Evolutionary conservation across 37 sponge, comb jelly and placozoan genomes (phyloP).

Genomic region (Spongilla lacustris): DNA sequence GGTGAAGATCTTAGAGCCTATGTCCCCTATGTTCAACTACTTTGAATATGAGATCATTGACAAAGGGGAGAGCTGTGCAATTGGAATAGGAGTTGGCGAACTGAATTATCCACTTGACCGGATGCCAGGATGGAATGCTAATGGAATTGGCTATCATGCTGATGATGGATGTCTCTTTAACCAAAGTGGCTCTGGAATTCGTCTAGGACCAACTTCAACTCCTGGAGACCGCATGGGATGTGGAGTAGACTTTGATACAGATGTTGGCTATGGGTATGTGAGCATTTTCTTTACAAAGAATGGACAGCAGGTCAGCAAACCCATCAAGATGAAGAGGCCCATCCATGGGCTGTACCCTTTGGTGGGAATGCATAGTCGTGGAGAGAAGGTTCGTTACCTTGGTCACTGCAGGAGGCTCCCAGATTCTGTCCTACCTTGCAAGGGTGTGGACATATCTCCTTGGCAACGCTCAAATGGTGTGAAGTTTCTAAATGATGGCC

Average conservation of each 20-base stretch:
- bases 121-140: constrained; percentile 82
- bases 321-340: constrained; percentile 67
- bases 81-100: constrained; percentile 72
- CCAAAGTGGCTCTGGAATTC: constrained; percentile 66
- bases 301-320: constrained; percentile 56
- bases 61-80: constrained; percentile 52
- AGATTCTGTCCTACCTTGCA: constrained; percentile 42
- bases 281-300: constrained; percentile 90
- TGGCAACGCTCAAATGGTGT: constrained; percentile 77
- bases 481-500: constrained; percentile 50
- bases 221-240: constrained; percentile 83
- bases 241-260: constrained; percentile 68
- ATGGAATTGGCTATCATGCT: constrained; percentile 83
- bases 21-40: constrained; percentile 77
- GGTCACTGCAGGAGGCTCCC: constrained; percentile 57
- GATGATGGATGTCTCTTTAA: constrained; percentile 77
- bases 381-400: constrained; percentile 73
- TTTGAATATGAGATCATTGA: constrained; percentile 75
- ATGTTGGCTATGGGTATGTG: constrained; percentile 49
- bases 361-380: constrained; percentile 79
- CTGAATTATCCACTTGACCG: constrained; percentile 45
- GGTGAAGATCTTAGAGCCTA: constrained; percentile 74
- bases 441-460: constrained; percentile 43
- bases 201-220: constrained; percentile 70
- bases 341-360: constrained; percentile 76